Percentiles rank a stretch among this genome's conserved stretches.
These are phyloP conservation scores for Phrynocephalus versicolor DNA, from an alignment of 2,113 vertebrate species.

Conservation along the genomic window DNA sequence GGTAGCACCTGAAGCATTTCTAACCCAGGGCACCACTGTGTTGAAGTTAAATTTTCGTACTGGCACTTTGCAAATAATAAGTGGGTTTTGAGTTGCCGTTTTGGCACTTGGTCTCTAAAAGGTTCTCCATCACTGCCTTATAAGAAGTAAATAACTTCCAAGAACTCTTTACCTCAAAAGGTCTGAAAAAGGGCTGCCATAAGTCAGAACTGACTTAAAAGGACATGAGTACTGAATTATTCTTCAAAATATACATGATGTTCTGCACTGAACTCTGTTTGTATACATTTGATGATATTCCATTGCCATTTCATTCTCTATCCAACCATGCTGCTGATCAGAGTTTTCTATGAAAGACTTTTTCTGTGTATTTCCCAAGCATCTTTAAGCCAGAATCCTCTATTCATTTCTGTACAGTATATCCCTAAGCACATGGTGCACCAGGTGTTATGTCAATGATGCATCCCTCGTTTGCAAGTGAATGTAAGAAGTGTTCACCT, in stretches of 20 bases:
- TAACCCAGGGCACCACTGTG: too few relatives aligned
- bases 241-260: too few relatives aligned
- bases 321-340: neutral
- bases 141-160: too few relatives aligned
- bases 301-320: neutral
- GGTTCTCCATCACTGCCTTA: too few relatives aligned
- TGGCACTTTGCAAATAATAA: too few relatives aligned
- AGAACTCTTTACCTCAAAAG: too few relatives aligned
- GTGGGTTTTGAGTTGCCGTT: too few relatives aligned
- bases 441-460: constrained; percentile 12
- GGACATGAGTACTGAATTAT: neutral
- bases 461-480: constrained; percentile 2
- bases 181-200: too few relatives aligned
- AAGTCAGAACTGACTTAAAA: too few relatives aligned
- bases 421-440: neutral
- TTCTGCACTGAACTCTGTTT: neutral
- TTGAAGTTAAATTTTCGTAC: too few relatives aligned
- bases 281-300: neutral
- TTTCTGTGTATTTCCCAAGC: neutral
- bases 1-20: too few relatives aligned
- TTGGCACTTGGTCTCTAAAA: too few relatives aligned
- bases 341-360: neutral
- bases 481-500: neutral
- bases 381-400: neutral
- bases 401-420: neutral